Evolutionary conservation across 2,797 vertebrate genomes (phyloP).

Genomic region (Sibirionetta formosa): DNA sequence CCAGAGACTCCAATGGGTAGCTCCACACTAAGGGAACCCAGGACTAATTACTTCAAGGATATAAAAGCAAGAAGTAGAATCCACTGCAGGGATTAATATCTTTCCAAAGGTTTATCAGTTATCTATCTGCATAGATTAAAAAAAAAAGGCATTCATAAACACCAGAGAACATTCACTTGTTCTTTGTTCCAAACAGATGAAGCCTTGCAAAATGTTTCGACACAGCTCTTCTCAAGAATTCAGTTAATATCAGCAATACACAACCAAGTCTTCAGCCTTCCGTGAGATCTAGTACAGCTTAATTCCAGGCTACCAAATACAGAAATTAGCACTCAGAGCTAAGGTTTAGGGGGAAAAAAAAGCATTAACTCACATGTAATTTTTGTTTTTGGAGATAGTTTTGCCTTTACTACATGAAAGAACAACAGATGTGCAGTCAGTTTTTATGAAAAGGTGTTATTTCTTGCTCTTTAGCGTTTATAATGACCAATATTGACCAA

Average conservation of each 20-base stretch:
- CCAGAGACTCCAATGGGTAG: not conserved
- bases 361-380: not conserved
- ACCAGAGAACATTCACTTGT: not conserved
- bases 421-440: not conserved
- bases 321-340: not conserved
- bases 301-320: not conserved
- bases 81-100: not conserved
- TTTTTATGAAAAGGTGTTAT: not conserved
- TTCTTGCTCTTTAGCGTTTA: not conserved
- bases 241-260: not conserved
- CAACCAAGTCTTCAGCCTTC: not conserved
- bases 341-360: not conserved
- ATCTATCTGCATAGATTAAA: not conserved
- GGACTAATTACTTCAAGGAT: not conserved
- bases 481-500: not conserved
- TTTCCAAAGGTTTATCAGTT: not conserved
- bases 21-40: not conserved
- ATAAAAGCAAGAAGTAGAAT: not conserved
- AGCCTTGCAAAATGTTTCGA: not conserved
- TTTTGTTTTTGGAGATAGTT: not conserved
- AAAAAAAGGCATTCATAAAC: rapidly evolving
- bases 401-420: not conserved
- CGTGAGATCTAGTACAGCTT: not conserved
- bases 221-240: not conserved
- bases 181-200: not conserved